Percentiles rank a stretch among this genome's conserved stretches.
Conservation (phyloP, 2,888 invertebrate genomes). For the Campaea margaritaria region DNA sequence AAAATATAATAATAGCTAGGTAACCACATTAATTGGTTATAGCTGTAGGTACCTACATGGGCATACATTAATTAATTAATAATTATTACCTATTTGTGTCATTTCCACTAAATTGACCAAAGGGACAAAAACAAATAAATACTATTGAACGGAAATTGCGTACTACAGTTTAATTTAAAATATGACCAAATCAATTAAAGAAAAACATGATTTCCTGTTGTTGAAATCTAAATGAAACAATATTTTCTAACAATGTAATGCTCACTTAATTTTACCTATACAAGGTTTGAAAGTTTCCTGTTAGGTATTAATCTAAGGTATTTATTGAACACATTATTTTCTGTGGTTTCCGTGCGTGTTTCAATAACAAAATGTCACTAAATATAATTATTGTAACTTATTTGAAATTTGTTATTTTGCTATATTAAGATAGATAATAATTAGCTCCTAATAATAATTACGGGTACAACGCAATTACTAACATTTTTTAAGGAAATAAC, state of each 20-base stretch:
- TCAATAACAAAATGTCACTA: not conserved
- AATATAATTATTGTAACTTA: not conserved
- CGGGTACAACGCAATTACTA: constrained; percentile 1
- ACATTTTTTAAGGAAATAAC: constrained; percentile 1
- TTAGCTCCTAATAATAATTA: not conserved
- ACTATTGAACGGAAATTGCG: constrained; percentile 10
- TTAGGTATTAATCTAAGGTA: not conserved
- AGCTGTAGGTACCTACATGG: too few relatives aligned
- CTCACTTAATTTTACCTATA: constrained; percentile 26
- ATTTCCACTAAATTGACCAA: too few relatives aligned
- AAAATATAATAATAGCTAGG: too few relatives aligned
- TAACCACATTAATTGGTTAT: too few relatives aligned
- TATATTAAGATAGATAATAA: constrained; percentile 1
- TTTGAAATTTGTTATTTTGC: not conserved
- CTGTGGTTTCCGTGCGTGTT: not conserved
- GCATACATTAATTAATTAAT: too few relatives aligned
- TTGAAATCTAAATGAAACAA: constrained; percentile 19
- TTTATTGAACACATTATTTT: not conserved
- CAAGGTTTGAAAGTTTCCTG: constrained; percentile 15
- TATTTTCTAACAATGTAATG: constrained; percentile 20
- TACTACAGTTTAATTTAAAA: constrained; percentile 17
- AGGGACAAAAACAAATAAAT: too few relatives aligned
- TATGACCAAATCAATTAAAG: constrained; percentile 18
- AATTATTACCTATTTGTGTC: too few relatives aligned
- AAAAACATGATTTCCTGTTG: constrained; percentile 22